Conservation (phyloP, 1,140 invertebrate species). For the Sycobia sp. region DNA sequence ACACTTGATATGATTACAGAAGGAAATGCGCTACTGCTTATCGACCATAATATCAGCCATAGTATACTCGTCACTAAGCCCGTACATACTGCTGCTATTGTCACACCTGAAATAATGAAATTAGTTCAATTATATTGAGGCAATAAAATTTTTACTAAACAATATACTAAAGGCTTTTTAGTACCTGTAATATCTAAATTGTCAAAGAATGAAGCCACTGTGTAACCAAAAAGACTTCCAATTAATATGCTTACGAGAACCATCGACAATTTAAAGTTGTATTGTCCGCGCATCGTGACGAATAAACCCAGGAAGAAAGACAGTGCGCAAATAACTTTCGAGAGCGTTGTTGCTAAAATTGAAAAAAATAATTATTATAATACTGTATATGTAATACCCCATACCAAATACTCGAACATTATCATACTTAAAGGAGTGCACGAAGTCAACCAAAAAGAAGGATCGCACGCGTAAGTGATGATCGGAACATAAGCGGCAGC, state of each 20-base stretch:
- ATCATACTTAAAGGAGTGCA: slow-evolving; percentile 61
- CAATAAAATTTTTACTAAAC: not conserved
- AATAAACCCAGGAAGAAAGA: slow-evolving; percentile 20
- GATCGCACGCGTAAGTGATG: slow-evolving; percentile 70
- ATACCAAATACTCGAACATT: not conserved
- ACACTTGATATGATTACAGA: slow-evolving; percentile 59
- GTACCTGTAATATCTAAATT: slow-evolving; percentile 6
- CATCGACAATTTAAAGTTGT: slow-evolving; percentile 21
- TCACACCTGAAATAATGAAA: slow-evolving; percentile 7
- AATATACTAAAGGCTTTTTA: not conserved
- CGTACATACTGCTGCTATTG: not conserved
- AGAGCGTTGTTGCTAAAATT: not conserved
- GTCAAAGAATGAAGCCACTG: not conserved
- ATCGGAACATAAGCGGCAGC: slow-evolving; percentile 70
- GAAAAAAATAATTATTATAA: slow-evolving; percentile 8
- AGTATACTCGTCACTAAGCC: slow-evolving; percentile 7
- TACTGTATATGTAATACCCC: not conserved
- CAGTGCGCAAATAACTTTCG: not conserved
- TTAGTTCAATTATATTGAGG: not conserved
- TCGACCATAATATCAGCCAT: slow-evolving; percentile 13
- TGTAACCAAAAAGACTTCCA: slow-evolving; percentile 15
- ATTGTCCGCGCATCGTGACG: slow-evolving; percentile 6
- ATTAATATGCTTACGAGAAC: not conserved
- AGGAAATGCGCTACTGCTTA: slow-evolving; percentile 13
- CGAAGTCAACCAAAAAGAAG: slow-evolving; percentile 49